Evolutionary conservation across 1,140 invertebrate species (phyloP).

Genomic region (Pygmarrhopalites habei): DNA sequence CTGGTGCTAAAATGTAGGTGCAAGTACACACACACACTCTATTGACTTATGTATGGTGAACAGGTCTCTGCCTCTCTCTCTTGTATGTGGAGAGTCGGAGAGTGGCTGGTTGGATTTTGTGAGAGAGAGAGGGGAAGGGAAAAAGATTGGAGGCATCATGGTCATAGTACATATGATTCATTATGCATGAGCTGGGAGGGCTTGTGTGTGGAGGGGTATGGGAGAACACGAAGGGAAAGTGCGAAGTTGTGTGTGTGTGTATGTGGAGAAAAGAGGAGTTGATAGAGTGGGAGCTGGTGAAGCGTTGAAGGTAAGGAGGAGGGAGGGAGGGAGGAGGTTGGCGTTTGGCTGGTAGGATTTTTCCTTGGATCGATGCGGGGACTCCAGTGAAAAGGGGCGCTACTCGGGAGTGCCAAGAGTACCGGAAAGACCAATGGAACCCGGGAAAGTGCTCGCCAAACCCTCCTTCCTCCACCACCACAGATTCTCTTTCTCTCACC

Average conservation of each 20-base stretch:
- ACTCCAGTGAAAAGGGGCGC: constrained; percentile 35
- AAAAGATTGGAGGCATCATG: neutral
- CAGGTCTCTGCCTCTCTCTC: too few relatives aligned
- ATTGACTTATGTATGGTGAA: too few relatives aligned
- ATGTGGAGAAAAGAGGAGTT: neutral
- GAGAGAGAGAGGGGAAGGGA: neutral
- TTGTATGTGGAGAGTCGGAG: too few relatives aligned
- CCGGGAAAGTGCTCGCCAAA: constrained; percentile 38
- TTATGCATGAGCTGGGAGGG: too few relatives aligned
- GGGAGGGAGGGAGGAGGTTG: constrained; percentile 8
- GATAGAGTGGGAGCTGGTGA: neutral
- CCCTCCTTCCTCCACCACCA: constrained; percentile 36
- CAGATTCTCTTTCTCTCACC: constrained; percentile 33
- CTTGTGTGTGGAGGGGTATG: neutral
- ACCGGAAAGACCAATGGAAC: constrained; percentile 40
- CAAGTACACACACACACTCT: too few relatives aligned
- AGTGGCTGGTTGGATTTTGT: too few relatives aligned
- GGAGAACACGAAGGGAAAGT: neutral
- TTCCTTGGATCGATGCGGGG: constrained; percentile 23
- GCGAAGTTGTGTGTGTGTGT: neutral
- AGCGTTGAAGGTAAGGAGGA: constrained; percentile 15
- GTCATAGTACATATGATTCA: too few relatives aligned
- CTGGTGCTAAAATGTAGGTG: too few relatives aligned
- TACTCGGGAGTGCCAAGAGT: constrained; percentile 40
- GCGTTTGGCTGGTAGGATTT: constrained; percentile 23